Evolutionary conservation across 2,797 vertebrate genomes (phyloP), one percentile per base, ranked within the genome.

Genomic region (Enteromius treurensis): DNA sequence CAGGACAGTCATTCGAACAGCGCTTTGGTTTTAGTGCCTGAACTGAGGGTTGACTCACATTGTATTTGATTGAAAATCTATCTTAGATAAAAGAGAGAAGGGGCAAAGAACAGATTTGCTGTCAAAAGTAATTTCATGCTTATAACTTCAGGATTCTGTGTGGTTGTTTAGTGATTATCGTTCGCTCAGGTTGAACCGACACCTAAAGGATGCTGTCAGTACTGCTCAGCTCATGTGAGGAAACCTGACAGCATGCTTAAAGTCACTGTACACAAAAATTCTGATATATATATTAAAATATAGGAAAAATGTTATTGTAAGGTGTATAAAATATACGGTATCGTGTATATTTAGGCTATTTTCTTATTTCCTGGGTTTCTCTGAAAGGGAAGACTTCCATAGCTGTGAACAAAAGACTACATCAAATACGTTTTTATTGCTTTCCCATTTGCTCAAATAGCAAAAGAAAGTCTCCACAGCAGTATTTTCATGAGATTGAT

Each of bases 71-170:
- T 85, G 79, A 79, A 84, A 86, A 85, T 87, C 79, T 58, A 75
- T 85, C 70, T 70, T 32, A 13, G 90, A 89, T 85, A 85, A 79
- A 89, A 85, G 65, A 82, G 78, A 80, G 73, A 79, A 85, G 21
- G 77, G 3, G 17, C 34, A 68, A 68, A 79, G 86, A 87, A 84
- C 62, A 78, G 75, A 86, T 88, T 84, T 79, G 81, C 69, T 80
- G 70, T 83, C 84, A 88, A 90, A 89, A 79, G 87, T 83, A 89
- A 86, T 86, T 84, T 84, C 77, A 77, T 70, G 80, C 51, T 77
- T 53, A 81, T 76, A 82, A 81, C 81, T 77, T 82, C 45, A 82
- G 58, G 60, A 85, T 69, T 80, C 70, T 85, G 80, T 58, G 55
- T 84, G 75, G 40, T 51, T 58, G 77, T 80, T 65, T 70, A 19